These are phyloP conservation scores for Drosophila mimica DNA, from an alignment of 2,888 invertebrate species.

Conservation along the genomic window DNA sequence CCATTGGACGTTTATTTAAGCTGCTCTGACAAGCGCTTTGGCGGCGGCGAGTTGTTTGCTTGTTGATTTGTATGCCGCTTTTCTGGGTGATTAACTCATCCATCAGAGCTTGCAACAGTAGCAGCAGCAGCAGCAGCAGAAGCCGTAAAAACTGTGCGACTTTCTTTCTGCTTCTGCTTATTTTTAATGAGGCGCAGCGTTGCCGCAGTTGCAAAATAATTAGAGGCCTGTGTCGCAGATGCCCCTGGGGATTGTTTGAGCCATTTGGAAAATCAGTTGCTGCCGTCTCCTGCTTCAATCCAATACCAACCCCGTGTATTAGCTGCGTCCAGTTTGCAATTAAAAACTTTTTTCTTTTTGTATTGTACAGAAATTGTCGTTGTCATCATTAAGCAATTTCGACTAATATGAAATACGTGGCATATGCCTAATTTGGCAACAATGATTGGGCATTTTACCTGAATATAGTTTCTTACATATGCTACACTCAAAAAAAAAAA, in stretches of 20 bases:
- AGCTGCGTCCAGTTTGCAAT: slow-evolving; percentile 46
- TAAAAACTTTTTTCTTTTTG: slow-evolving; percentile 41
- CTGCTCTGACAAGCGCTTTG: slow-evolving; percentile 64
- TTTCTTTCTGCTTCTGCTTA: slow-evolving; percentile 6
- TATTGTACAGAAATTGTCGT: slow-evolving; percentile 18
- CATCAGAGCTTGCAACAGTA: slow-evolving; percentile 50
- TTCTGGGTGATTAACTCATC: slow-evolving; percentile 80
- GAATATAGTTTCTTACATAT: neutral
- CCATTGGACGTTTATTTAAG: slow-evolving; percentile 46
- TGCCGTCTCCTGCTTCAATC: neutral
- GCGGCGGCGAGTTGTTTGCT: slow-evolving; percentile 39
- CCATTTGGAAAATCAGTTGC: slow-evolving; percentile 3
- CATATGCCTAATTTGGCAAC: slow-evolving; percentile 60
- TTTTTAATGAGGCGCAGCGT: slow-evolving; percentile 69
- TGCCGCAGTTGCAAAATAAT: slow-evolving; percentile 62
- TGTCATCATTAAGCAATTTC: slow-evolving; percentile 61
- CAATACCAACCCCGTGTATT: neutral
- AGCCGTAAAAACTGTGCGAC: slow-evolving; percentile 19
- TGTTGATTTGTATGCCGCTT: slow-evolving; percentile 76
- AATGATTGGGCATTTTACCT: slow-evolving; percentile 48
- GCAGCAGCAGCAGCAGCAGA: slow-evolving; percentile 1
- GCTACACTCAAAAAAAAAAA: slow-evolving; percentile 5
- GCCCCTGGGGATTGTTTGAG: slow-evolving; percentile 21
- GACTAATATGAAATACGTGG: slow-evolving; percentile 23
- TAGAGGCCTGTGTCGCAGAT: slow-evolving; percentile 42